Base-by-base conservation (phyloP, 2,113 vertebrate genomes). In the Neolamprologus sp. region DNA sequence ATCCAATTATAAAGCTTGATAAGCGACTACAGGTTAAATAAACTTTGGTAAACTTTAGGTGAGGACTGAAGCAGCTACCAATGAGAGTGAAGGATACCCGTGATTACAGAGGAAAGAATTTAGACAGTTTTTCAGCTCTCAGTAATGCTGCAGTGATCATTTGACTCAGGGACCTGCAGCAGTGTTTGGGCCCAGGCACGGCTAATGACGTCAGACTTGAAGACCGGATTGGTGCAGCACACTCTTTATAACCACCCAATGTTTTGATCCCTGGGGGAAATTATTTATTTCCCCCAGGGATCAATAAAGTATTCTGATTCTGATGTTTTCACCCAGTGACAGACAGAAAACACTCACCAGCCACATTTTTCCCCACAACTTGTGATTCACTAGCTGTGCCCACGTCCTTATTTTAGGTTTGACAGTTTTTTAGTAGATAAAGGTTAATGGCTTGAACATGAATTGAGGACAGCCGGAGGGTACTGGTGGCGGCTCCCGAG, bases 401-500 rank as follows among this genome's bases (percentile, higher is more conserved):
- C 31, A 63, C 9, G 4, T 63, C 31, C 17, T 63, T 9, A 63
- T 63, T 33, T 33, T 60, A 60, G 2, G 51, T 54, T 54, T 54
- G 51, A 54, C 2, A 47, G 7, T 17, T 6, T 31, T 17, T 60
- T 60, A 63, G 58, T 4, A 60, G 57, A 60, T 31, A 31, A 58
- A 17, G 8, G 53, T 12, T 4, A 55, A 57, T 2, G 23, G 58
- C 16, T 60, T 60, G 16, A 33, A 60, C 28, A 19, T 33, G 1
- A 60, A 33, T 60, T 60, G 58, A 17, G 58, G 57, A 31, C 28
- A 28, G 28, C 28, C 28, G 28, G 31, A 60, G 16, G 28, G 28
- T 17, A 60, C 28, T 2, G 14, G 16, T 60, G 0, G 5, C 1
- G 7, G 0, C 28, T 31, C 26, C 8, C 0, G 8, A 17, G 8